phyloP scores from a whole-genome alignment of 2,888 invertebrate species.

The Ectemnius cavifrons region DNA sequence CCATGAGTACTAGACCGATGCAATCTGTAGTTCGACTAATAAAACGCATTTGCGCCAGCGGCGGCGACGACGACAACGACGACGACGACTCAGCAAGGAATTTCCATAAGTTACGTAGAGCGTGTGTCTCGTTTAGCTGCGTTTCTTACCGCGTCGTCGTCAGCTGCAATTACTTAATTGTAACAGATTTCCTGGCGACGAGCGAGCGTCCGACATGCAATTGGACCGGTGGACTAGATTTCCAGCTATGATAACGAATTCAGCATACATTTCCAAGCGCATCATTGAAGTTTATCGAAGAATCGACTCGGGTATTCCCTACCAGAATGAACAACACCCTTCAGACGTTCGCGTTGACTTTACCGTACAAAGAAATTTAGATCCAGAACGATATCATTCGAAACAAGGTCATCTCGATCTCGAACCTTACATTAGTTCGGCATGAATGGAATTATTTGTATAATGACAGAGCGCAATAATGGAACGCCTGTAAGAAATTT shows the following conservation, averaged over 20 bases:
- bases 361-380: no score
- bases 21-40: neutral
- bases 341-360: no score
- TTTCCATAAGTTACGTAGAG: conserved; percentile 35
- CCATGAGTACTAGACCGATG: conserved; percentile 2
- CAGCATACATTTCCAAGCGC: neutral
- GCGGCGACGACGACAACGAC: neutral
- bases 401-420: no score
- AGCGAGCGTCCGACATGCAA: conserved; percentile 8
- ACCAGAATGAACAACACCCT: no score
- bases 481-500: neutral
- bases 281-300: conserved; percentile 15
- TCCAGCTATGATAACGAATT: conserved; percentile 31
- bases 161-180: conserved; percentile 63
- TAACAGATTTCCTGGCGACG: conserved; percentile 62
- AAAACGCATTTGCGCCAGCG: conserved; percentile 9
- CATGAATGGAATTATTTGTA: no score
- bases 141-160: conserved; percentile 11
- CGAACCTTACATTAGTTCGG: no score
- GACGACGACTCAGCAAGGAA: conserved; percentile 22
- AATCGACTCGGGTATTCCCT: conserved; percentile 12
- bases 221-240: conserved; percentile 35
- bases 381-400: no score
- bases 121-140: neutral
- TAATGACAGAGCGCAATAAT: no score